These are phyloP conservation scores for Siphonodentalium dalli DNA, from an alignment of 2,888 invertebrate genomes.

Conservation along the genomic window DNA sequence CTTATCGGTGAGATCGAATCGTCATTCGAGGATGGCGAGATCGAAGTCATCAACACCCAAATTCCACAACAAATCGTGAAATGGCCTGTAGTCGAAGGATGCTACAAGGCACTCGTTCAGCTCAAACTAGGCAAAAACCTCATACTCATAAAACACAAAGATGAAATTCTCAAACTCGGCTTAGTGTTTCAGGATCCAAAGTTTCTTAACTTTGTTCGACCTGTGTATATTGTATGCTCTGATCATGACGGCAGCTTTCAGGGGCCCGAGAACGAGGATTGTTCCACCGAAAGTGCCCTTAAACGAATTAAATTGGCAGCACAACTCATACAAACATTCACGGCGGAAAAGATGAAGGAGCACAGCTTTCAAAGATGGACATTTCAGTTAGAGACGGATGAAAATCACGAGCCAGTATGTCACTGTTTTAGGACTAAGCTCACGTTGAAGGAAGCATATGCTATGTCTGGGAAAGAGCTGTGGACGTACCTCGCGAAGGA, in stretches of 20 bases:
- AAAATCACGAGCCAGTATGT: slow-evolving; percentile 71
- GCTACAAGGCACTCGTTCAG: slow-evolving; percentile 76
- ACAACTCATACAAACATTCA: slow-evolving; percentile 83
- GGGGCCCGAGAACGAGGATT: slow-evolving; percentile 72
- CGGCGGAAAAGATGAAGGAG: slow-evolving; percentile 85
- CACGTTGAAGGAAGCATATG: slow-evolving; percentile 75
- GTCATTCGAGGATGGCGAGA: slow-evolving; percentile 41
- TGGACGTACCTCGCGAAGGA: slow-evolving; percentile 88
- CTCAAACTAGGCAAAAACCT: slow-evolving; percentile 73
- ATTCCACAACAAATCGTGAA: slow-evolving; percentile 24
- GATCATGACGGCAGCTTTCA: slow-evolving; percentile 83
- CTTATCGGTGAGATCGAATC: slow-evolving; percentile 55
- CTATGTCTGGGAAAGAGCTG: slow-evolving; percentile 74
- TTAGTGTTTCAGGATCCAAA: slow-evolving; percentile 42
- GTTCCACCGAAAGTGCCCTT: slow-evolving; percentile 77
- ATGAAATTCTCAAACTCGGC: slow-evolving; percentile 42
- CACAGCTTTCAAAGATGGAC: slow-evolving; percentile 80
- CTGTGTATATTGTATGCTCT: slow-evolving; percentile 83
- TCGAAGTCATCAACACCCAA: slow-evolving; percentile 44
- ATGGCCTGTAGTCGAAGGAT: slow-evolving; percentile 74
- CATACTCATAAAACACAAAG: slow-evolving; percentile 70
- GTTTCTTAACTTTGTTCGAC: slow-evolving; percentile 70
- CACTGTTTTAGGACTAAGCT: slow-evolving; percentile 78
- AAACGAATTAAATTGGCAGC: slow-evolving; percentile 77
- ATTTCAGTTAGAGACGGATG: slow-evolving; percentile 78